Evolutionary conservation across 1,140 invertebrate genomes (phyloP).

Genomic region (Phortica variegata): DNA sequence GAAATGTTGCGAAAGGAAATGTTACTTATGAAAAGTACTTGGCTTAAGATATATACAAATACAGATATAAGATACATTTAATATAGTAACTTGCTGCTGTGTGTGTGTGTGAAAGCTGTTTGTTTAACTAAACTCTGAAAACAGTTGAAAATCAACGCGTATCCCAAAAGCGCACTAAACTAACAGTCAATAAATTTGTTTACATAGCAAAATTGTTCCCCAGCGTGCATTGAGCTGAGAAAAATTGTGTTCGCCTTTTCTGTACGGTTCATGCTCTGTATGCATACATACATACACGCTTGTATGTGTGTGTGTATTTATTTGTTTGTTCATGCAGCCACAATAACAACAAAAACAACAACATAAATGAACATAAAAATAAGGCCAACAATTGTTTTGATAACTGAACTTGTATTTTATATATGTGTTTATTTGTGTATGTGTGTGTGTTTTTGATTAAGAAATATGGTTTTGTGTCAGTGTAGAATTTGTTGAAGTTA

Average conservation of each 20-base stretch:
- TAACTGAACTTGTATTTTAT: conserved; percentile 22
- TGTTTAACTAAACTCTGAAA: too few species aligned
- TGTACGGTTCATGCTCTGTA: too few species aligned
- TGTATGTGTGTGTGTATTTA: too few species aligned
- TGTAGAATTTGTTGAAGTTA: too few species aligned
- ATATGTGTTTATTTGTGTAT: background rate
- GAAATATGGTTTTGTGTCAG: too few species aligned
- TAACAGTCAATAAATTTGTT: conserved; percentile 54
- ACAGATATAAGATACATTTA: too few species aligned
- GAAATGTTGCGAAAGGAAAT: too few species aligned
- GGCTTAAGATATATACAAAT: too few species aligned
- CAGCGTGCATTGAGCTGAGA: conserved; percentile 52
- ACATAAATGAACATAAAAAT: background rate
- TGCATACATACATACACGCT: too few species aligned
- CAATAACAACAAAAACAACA: conserved; percentile 1
- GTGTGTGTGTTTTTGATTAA: background rate
- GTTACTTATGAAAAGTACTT: too few species aligned
- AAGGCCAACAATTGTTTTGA: background rate
- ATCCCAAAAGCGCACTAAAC: conserved; percentile 52
- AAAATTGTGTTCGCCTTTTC: conserved; percentile 55
- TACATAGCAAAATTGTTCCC: conserved; percentile 54
- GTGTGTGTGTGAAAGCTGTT: too few species aligned
- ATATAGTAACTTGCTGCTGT: too few species aligned
- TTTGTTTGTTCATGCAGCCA: background rate
- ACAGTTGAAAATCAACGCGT: conserved; percentile 13